These are phyloP conservation scores for Corythornis cristatus DNA, from an alignment of 2,113 vertebrate genomes.

Conservation along the genomic window DNA sequence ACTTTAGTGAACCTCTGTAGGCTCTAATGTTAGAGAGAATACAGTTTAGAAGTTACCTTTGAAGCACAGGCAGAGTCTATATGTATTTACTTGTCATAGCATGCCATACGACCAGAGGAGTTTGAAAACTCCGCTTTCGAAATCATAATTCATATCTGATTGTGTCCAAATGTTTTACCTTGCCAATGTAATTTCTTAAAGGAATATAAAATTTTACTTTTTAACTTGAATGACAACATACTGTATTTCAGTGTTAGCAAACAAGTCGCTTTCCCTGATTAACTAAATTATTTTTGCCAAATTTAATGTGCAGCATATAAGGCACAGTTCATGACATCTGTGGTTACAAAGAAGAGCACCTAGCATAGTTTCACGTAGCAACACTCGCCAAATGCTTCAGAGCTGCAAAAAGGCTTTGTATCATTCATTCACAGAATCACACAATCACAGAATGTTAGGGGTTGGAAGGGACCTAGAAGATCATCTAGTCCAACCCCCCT, in stretches of 20 bases:
- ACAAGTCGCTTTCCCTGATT: not conserved
- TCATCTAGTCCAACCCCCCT: no score
- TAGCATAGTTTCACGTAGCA: not conserved
- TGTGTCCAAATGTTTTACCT: not conserved
- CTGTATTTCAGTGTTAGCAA: not conserved
- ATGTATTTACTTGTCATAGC: not conserved
- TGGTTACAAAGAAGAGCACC: not conserved
- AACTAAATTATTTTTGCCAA: not conserved
- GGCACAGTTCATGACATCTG: not conserved
- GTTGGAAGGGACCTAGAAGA: no score
- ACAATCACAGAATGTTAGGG: no score
- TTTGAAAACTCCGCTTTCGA: not conserved
- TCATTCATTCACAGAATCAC: not conserved
- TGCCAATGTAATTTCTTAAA: not conserved
- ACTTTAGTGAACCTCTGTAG: not conserved
- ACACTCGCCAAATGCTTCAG: not conserved
- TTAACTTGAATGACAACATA: not conserved
- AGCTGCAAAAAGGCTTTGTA: not conserved
- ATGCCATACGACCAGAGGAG: not conserved
- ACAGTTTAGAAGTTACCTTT: not conserved
- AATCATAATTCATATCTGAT: not conserved
- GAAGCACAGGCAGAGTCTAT: not conserved
- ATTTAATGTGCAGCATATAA: not conserved
- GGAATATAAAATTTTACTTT: not conserved
- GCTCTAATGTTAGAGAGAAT: not conserved